Percentiles rank a stretch among this genome's conserved stretches.
phyloP scores from a whole-genome alignment of 53 echinoderm and acorn worm genomes.

The Patiria pectinifera region DNA sequence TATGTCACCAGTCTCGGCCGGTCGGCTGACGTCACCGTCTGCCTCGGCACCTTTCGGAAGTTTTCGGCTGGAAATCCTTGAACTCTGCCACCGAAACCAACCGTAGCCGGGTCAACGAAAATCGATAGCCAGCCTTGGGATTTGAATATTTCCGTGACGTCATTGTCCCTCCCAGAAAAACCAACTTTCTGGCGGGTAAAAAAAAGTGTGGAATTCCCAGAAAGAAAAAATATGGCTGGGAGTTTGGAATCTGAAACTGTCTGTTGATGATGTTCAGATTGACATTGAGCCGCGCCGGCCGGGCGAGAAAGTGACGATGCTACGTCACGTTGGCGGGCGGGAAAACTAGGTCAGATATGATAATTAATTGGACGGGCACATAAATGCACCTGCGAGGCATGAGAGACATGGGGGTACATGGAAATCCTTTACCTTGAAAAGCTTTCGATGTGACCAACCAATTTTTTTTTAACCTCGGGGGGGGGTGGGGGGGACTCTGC shows the following conservation, averaged over 20 bases:
- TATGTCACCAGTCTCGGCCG: slow-evolving; percentile 54
- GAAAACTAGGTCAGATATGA: slow-evolving; percentile 44
- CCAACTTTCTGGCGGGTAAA: not conserved
- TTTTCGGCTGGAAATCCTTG: slow-evolving; percentile 48
- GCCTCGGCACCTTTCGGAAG: slow-evolving; percentile 57
- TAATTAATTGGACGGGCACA: slow-evolving; percentile 17
- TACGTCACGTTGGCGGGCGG: not conserved
- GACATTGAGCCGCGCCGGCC: not conserved
- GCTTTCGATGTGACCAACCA: not conserved
- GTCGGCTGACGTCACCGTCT: slow-evolving; percentile 54
- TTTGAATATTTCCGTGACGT: slow-evolving; percentile 48
- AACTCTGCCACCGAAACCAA: slow-evolving; percentile 22
- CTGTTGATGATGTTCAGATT: not conserved
- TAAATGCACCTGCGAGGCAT: not conserved
- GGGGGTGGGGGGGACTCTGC: too few species aligned
- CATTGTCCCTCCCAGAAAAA: slow-evolving; percentile 1
- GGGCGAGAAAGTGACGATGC: slow-evolving; percentile 1
- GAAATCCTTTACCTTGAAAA: not conserved
- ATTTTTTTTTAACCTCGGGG: not conserved
- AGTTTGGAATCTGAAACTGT: not conserved
- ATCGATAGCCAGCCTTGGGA: slow-evolving; percentile 34
- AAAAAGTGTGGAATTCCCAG: not conserved
- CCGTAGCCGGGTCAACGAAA: slow-evolving; percentile 1
- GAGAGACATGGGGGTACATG: not conserved
- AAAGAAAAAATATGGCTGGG: not conserved